phyloP scores from a whole-genome alignment of 1,140 invertebrate species.

The Cyclina sinensis region DNA sequence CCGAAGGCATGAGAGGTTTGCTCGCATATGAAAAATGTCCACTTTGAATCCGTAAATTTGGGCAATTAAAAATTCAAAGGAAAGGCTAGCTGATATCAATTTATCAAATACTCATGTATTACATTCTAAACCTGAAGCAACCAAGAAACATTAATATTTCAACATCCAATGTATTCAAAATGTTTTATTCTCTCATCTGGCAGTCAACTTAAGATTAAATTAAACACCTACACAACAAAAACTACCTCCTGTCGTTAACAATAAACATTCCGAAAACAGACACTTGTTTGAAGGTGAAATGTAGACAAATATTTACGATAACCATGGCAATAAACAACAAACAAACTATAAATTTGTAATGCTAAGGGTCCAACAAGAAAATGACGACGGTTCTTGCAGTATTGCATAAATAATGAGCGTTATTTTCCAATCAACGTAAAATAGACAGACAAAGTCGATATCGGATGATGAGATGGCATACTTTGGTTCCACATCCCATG shows the following conservation, averaged over 20 bases:
- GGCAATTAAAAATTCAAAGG: too few species aligned
- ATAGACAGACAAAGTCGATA: neutral
- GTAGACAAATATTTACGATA: neutral
- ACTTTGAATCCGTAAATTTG: too few species aligned
- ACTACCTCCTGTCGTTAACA: neutral
- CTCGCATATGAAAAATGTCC: too few species aligned
- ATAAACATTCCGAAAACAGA: neutral
- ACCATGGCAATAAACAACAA: conserved; percentile 20
- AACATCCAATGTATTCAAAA: too few species aligned
- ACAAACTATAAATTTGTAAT: neutral
- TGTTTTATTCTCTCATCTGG: too few species aligned
- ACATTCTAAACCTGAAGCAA: too few species aligned
- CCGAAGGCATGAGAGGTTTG: too few species aligned
- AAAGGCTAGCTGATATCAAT: too few species aligned
- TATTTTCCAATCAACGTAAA: neutral
- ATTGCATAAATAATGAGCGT: neutral
- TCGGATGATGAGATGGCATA: neutral
- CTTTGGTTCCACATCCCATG: neutral
- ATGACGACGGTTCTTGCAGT: neutral
- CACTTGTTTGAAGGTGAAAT: neutral
- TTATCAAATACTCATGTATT: too few species aligned
- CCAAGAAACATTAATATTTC: too few species aligned
- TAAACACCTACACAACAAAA: neutral
- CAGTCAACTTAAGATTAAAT: too few species aligned
- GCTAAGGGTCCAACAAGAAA: neutral